Evolutionary conservation across 2,888 invertebrate genomes (phyloP).

Genomic region (Ptychoptera albimana): DNA sequence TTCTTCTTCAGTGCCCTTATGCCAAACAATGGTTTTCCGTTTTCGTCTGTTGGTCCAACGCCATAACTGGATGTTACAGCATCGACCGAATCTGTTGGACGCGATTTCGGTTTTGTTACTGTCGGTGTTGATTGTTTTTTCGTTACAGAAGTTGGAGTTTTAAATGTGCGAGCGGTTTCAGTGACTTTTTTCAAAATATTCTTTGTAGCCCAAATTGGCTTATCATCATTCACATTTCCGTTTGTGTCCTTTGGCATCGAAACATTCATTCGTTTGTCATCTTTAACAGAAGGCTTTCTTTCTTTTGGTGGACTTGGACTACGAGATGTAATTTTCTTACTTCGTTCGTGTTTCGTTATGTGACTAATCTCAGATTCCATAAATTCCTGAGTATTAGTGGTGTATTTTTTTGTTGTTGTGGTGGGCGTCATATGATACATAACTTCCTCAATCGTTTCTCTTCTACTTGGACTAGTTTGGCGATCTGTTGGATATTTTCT

Average conservation of each 20-base stretch:
- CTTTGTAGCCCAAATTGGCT: slow-evolving; percentile 45
- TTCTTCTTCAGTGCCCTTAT: slow-evolving; percentile 51
- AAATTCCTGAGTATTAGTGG: slow-evolving; percentile 3
- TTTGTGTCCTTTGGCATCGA: slow-evolving; percentile 10
- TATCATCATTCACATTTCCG: slow-evolving; percentile 26
- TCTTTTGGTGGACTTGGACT: slow-evolving; percentile 21
- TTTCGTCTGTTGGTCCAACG: slow-evolving; percentile 66
- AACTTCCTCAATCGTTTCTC: no score
- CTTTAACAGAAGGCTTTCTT: slow-evolving; percentile 29
- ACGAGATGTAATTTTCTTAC: slow-evolving; percentile 15
- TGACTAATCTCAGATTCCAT: slow-evolving; percentile 12
- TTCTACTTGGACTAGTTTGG: not conserved
- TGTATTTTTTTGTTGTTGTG: not conserved
- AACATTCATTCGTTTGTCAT: no score
- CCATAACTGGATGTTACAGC: slow-evolving; percentile 68
- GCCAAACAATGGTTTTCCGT: slow-evolving; percentile 64
- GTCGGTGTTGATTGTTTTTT: slow-evolving; percentile 18
- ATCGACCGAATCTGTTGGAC: slow-evolving; percentile 35
- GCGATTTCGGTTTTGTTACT: slow-evolving; percentile 19
- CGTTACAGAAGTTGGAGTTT: slow-evolving; percentile 25
- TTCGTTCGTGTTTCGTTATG: slow-evolving; percentile 9
- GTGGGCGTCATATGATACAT: not conserved
- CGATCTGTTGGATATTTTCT: not conserved
- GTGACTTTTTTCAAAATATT: slow-evolving; percentile 39
- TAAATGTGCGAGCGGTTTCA: slow-evolving; percentile 29